Evolutionary conservation across 1,140 invertebrate species (phyloP).

Genomic region (Drosophila hydei): DNA sequence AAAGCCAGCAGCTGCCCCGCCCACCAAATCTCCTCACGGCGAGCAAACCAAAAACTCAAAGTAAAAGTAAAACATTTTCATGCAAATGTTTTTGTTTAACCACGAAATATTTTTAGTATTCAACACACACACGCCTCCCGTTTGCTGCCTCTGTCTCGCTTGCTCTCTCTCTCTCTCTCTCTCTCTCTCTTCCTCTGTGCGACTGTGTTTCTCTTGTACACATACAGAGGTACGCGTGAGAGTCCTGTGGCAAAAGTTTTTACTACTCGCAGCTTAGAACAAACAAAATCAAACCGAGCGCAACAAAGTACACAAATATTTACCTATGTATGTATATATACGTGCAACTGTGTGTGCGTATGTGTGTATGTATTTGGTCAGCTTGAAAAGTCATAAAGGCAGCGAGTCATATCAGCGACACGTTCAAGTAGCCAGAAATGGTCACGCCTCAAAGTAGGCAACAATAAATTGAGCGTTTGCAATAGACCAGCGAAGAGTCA

Average conservation of each 20-base stretch:
- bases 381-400: slow-evolving; percentile 27
- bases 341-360: neutral
- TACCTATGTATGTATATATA: slow-evolving; percentile 37
- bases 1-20: neutral
- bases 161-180: too few species aligned
- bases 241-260: slow-evolving; percentile 70
- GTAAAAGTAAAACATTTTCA: slow-evolving; percentile 78
- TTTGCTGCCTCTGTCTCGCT: neutral
- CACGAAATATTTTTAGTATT: slow-evolving; percentile 74
- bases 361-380: slow-evolving; percentile 21
- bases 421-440: slow-evolving; percentile 9
- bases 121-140: slow-evolving; percentile 35
- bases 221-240: slow-evolving; percentile 19
- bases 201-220: neutral
- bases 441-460: slow-evolving; percentile 17
- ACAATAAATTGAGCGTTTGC: slow-evolving; percentile 13
- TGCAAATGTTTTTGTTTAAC: slow-evolving; percentile 78
- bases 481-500: neutral
- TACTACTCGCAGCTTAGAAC: slow-evolving; percentile 49
- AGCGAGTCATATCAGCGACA: slow-evolving; percentile 14
- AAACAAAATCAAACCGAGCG: slow-evolving; percentile 81
- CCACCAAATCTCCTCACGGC: slow-evolving; percentile 8
- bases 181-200: neutral
- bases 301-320: slow-evolving; percentile 77
- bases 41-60: slow-evolving; percentile 53